Conservation (phyloP, 1,140 invertebrate species). For the Chrysoperla carnea region DNA sequence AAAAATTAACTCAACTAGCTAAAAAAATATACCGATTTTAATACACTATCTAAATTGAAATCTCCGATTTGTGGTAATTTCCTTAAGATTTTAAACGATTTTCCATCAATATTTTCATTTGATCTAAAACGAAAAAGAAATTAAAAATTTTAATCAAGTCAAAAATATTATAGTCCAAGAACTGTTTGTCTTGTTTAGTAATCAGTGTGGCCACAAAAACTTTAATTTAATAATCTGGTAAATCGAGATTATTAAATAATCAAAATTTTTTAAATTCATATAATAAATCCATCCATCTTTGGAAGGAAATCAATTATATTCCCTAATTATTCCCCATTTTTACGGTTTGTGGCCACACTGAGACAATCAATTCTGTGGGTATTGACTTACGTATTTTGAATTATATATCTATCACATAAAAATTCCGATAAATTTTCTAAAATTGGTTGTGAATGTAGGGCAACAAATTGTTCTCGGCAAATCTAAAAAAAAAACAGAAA, state of each 20-base stretch:
- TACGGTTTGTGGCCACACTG: too few relatives aligned
- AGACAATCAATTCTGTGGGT: too few relatives aligned
- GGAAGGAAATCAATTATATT: too few relatives aligned
- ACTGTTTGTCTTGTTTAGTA: conserved; percentile 1
- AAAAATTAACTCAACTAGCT: conserved; percentile 30
- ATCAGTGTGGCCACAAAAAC: too few relatives aligned
- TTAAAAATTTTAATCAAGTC: conserved; percentile 2
- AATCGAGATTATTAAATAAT: too few relatives aligned
- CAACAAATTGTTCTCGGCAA: conserved; percentile 91
- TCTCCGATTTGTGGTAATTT: conserved; percentile 50
- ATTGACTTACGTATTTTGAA: conserved; percentile 42
- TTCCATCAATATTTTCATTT: neutral
- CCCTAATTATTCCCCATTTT: too few relatives aligned
- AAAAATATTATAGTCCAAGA: neutral
- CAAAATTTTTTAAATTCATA: too few relatives aligned
- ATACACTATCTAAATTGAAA: conserved; percentile 56
- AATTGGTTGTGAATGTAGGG: conserved; percentile 83
- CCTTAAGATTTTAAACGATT: conserved; percentile 17
- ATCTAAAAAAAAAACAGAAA: conserved; percentile 38
- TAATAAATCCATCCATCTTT: too few relatives aligned
- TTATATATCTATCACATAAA: conserved; percentile 31
- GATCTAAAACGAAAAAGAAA: neutral
- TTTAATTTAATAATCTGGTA: too few relatives aligned
- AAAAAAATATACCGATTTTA: conserved; percentile 70
- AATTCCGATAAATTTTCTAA: conserved; percentile 73